Conservation (phyloP, 2,113 vertebrate species). For the Danionella cerebrum region DNA sequence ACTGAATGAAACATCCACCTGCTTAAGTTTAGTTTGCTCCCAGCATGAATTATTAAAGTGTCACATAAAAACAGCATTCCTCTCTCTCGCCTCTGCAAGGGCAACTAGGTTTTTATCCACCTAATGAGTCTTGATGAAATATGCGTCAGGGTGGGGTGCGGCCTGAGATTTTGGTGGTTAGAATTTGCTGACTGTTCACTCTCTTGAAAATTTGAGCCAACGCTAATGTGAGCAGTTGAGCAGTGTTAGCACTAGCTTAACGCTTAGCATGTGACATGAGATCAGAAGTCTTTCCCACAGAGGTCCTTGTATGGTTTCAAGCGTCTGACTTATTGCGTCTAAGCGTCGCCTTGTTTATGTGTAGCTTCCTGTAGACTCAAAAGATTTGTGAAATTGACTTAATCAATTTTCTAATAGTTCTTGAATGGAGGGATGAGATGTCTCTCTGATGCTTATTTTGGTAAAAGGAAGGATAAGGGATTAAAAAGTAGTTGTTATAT, state of each 20-base stretch:
- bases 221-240: slow-evolving; percentile 8
- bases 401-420: too few species aligned
- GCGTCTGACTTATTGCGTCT: not conserved
- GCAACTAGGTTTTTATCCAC: not conserved
- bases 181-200: slow-evolving; percentile 28
- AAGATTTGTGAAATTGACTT: too few species aligned
- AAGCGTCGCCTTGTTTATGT: too few species aligned
- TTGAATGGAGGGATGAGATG: too few species aligned
- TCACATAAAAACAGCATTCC: slow-evolving; percentile 24
- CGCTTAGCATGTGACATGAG: slow-evolving; percentile 5
- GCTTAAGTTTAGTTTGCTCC: slow-evolving; percentile 22
- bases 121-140: slow-evolving; percentile 10
- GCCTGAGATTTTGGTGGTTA: not conserved
- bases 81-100: not conserved
- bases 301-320: not conserved
- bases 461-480: too few species aligned
- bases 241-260: not conserved
- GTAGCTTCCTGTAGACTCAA: too few species aligned
- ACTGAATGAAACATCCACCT: slow-evolving; percentile 19
- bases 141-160: not conserved
- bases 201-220: not conserved
- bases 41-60: slow-evolving; percentile 18
- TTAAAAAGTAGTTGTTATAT: too few species aligned
- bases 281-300: not conserved
- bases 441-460: too few species aligned